These are phyloP conservation scores for Apteryx owenii DNA, from an alignment of 2,113 vertebrate genomes.

Conservation along the genomic window DNA sequence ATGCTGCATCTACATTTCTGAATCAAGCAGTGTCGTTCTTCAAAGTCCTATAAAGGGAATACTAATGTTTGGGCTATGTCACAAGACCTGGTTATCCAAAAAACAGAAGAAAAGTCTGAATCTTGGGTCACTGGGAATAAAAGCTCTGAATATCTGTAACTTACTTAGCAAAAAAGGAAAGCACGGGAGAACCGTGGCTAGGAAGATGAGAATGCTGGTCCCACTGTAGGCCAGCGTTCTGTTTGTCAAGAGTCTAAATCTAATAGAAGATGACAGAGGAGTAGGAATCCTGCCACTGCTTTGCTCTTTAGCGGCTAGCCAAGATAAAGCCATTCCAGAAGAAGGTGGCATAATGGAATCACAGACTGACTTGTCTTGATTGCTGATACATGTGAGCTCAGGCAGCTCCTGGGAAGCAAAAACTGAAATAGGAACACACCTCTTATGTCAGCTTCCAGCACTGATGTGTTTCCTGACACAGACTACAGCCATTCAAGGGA, in stretches of 20 bases:
- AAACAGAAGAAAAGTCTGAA: neutral
- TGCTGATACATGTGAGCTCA: neutral
- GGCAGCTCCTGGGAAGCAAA: neutral
- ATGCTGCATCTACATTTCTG: neutral
- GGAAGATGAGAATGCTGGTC: neutral
- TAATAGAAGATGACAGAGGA: neutral
- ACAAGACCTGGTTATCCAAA: neutral
- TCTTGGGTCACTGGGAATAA: neutral
- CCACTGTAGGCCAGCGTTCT: neutral
- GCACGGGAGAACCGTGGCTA: neutral
- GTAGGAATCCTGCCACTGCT: neutral
- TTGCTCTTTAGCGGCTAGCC: neutral
- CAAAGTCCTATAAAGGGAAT: neutral
- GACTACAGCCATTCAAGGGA: neutral
- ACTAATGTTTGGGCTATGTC: neutral
- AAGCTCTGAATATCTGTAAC: neutral
- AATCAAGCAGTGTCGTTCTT: neutral
- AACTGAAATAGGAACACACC: neutral
- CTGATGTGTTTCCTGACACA: neutral
- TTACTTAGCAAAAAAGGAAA: neutral
- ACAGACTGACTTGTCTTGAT: neutral
- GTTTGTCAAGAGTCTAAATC: neutral
- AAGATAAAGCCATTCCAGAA: neutral
- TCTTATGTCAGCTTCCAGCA: neutral
- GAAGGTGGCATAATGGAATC: neutral